Evolutionary conservation across 2,797 vertebrate species (phyloP).

Genomic region (Sorex maritimensis): DNA sequence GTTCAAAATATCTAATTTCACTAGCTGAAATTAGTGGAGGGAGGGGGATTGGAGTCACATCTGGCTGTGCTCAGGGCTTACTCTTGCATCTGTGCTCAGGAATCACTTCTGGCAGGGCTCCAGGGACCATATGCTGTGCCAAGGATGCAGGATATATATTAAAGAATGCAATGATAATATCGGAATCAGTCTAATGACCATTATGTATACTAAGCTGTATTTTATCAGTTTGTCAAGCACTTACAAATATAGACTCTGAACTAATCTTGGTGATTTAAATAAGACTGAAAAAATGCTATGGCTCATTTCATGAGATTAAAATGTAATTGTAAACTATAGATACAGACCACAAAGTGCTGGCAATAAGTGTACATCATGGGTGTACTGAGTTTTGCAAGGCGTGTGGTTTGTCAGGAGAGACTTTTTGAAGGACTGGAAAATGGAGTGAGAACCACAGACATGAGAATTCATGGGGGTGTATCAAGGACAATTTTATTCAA

Average conservation of each 20-base stretch:
- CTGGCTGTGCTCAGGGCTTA: no score
- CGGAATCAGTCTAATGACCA: slow-evolving; percentile 19
- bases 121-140: no score
- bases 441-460: background rate
- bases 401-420: background rate
- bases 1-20: background rate
- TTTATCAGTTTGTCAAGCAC: background rate
- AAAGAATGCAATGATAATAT: background rate
- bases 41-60: background rate
- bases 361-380: background rate
- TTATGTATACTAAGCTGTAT: background rate
- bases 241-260: background rate
- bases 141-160: background rate
- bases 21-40: background rate
- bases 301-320: background rate
- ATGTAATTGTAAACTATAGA: slow-evolving; percentile 14
- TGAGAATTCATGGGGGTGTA: background rate
- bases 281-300: background rate
- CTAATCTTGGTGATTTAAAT: background rate
- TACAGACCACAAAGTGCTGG: background rate
- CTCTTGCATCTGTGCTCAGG: no score
- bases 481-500: background rate
- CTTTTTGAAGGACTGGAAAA: background rate
- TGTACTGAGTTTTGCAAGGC: background rate
- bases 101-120: no score